These are phyloP conservation scores for Aphidius colemani DNA, from an alignment of 2,888 invertebrate genomes.

Conservation along the genomic window DNA sequence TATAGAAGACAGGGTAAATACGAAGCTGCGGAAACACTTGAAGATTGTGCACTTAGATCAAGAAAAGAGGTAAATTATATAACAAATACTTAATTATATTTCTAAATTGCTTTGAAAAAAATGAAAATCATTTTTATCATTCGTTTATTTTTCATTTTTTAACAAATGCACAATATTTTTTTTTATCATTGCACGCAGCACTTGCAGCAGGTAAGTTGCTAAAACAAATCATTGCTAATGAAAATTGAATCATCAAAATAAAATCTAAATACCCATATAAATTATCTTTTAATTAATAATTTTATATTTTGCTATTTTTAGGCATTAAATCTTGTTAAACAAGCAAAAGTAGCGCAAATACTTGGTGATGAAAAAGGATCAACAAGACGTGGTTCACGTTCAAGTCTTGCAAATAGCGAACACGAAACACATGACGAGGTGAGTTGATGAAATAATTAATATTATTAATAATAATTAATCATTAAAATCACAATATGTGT, in stretches of 20 bases:
- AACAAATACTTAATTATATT: not conserved
- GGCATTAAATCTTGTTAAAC: constrained; percentile 92
- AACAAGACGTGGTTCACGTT: constrained; percentile 72
- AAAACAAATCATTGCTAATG: no score
- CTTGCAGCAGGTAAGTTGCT: constrained; percentile 52
- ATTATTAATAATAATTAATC: not conserved
- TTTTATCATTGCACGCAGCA: constrained; percentile 50
- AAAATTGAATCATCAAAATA: no score
- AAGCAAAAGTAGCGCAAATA: constrained; percentile 81
- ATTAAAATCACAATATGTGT: not conserved
- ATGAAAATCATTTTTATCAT: constrained; percentile 10
- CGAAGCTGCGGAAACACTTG: constrained; percentile 97
- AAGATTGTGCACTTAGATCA: constrained; percentile 96
- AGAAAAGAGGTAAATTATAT: constrained; percentile 80
- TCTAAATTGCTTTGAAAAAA: not conserved
- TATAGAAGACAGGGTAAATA: constrained; percentile 99
- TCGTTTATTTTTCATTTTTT: constrained; percentile 4
- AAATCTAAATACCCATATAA: not conserved
- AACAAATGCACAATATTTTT: constrained; percentile 29
- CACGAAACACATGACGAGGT: constrained; percentile 79
- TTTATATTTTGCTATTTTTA: constrained; percentile 48
- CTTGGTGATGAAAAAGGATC: constrained; percentile 70
- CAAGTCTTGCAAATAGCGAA: constrained; percentile 71
- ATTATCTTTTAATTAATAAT: not conserved
- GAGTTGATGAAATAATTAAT: constrained; percentile 56